Conservation (phyloP, 2,113 vertebrate genomes). For the Tamias sibiricus region DNA sequence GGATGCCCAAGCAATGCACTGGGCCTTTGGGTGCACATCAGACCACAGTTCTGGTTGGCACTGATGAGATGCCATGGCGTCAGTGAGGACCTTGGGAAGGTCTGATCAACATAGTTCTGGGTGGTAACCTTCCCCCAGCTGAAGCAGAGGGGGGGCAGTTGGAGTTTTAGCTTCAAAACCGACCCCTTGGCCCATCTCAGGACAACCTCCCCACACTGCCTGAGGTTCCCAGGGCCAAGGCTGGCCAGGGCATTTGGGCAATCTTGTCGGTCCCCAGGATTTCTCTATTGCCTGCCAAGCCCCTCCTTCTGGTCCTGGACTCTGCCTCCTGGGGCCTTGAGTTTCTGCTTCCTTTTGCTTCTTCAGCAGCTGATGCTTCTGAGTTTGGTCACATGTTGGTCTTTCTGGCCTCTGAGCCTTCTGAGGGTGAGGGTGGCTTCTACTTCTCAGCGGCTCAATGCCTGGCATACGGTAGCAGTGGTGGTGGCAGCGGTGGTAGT, state of each 20-base stretch:
- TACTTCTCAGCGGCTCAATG: background rate
- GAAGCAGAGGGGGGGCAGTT: background rate
- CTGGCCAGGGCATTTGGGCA: background rate
- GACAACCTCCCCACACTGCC: background rate
- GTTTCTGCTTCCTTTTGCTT: background rate
- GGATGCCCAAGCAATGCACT: background rate
- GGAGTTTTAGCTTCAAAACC: background rate
- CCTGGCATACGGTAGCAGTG: background rate
- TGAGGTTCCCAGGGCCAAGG: background rate
- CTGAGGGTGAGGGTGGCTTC: background rate
- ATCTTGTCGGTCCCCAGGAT: background rate
- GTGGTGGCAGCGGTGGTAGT: too few relatives aligned
- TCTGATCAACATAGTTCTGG: background rate
- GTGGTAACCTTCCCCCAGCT: background rate
- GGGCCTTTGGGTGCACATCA: background rate
- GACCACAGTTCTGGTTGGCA: background rate
- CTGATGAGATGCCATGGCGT: background rate
- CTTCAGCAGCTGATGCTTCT: background rate
- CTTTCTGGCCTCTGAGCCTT: background rate
- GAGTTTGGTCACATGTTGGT: background rate
- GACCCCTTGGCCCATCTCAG: fast-evolving
- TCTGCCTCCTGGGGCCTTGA: background rate
- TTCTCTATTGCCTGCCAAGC: background rate
- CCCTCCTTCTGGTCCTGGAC: background rate
- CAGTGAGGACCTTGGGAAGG: background rate